These are phyloP conservation scores for Pardosa pseudoannulata DNA, from an alignment of 2,888 invertebrate genomes.

Conservation along the genomic window DNA sequence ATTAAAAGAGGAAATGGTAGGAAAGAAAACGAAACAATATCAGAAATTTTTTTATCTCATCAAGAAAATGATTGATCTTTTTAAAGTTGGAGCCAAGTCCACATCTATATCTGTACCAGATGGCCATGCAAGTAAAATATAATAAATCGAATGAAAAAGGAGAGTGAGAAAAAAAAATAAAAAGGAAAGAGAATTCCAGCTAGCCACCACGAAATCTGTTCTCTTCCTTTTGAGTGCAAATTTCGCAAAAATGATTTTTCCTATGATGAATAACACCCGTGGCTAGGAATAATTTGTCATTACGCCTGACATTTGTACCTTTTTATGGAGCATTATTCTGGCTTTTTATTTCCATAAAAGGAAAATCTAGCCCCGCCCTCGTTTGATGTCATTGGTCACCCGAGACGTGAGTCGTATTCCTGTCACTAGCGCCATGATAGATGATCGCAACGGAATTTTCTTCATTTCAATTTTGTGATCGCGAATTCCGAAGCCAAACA, in stretches of 20 bases:
- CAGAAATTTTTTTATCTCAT: background rate
- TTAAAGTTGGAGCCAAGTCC: background rate
- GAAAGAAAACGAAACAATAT: background rate
- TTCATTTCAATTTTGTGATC: constrained; percentile 67
- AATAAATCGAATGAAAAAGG: background rate
- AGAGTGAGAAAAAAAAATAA: background rate
- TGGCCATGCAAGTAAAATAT: background rate
- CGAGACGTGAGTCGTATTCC: constrained; percentile 40
- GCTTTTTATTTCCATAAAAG: constrained; percentile 32
- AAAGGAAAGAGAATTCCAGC: background rate
- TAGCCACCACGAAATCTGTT: constrained; percentile 17
- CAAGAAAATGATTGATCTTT: constrained; percentile 8
- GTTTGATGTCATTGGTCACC: constrained; percentile 66
- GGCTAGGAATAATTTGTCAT: constrained; percentile 64
- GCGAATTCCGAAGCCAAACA: constrained; percentile 60
- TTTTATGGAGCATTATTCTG: constrained; percentile 35
- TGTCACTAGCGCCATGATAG: constrained; percentile 61
- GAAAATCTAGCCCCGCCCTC: constrained; percentile 47
- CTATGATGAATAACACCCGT: constrained; percentile 54
- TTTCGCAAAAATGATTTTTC: constrained; percentile 41
- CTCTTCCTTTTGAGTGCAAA: constrained; percentile 20
- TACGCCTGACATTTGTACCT: constrained; percentile 56
- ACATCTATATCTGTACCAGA: constrained; percentile 8
- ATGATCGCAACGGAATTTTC: constrained; percentile 61
- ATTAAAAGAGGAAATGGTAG: too few relatives aligned